phyloP scores from a whole-genome alignment of 1,140 invertebrate species.

The Globodera ellingtonae region DNA sequence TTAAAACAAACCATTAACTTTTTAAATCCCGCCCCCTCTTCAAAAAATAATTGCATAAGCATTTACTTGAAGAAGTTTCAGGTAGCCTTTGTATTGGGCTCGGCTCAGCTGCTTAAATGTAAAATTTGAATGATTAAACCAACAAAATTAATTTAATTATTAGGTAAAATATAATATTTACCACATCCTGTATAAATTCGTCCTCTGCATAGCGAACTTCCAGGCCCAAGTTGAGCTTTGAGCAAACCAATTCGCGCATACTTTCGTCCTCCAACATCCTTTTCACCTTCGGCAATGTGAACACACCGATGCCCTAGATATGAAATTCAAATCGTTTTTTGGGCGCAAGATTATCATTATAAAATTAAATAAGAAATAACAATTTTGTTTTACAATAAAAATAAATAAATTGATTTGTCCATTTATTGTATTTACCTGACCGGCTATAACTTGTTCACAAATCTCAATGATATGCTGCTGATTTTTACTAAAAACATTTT shows the following conservation, averaged over 20 bases:
- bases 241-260: slow-evolving; percentile 91
- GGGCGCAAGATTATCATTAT: too few species aligned
- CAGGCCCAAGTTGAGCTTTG: slow-evolving; percentile 88
- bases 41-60: neutral
- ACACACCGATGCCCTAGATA: slow-evolving; percentile 88
- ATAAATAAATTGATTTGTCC: too few species aligned
- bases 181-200: slow-evolving; percentile 95
- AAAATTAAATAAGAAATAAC: too few species aligned
- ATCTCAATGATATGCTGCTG: slow-evolving; percentile 75
- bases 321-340: neutral
- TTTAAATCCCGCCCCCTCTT: neutral
- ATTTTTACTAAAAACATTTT: slow-evolving; percentile 68
- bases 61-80: slow-evolving; percentile 79
- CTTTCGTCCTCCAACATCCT: slow-evolving; percentile 99
- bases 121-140: neutral
- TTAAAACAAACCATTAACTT: neutral
- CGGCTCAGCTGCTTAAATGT: slow-evolving; percentile 78
- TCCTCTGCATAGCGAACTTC: slow-evolving; percentile 87
- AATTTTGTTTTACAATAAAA: too few species aligned
- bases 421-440: slow-evolving; percentile 63
- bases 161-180: slow-evolving; percentile 69
- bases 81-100: slow-evolving; percentile 91
- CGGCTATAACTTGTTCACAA: slow-evolving; percentile 84
- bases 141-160: slow-evolving; percentile 33
- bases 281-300: slow-evolving; percentile 88